Conservation (phyloP, 2,113 vertebrate species). For the Gorsachius goisagi region DNA sequence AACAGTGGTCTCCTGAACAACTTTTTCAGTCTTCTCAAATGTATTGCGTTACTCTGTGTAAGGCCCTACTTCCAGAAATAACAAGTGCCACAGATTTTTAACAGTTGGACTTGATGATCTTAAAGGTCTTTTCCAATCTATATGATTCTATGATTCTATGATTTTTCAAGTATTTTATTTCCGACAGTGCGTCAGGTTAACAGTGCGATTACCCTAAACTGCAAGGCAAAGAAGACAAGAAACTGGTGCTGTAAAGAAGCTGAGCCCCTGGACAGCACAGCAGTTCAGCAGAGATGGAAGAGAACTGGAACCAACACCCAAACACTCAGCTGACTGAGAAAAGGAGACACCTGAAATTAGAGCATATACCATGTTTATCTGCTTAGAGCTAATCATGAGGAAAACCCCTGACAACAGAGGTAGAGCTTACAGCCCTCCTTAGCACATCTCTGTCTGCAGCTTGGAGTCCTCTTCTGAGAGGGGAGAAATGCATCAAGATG, state of each 20-base stretch:
- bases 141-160: too few species aligned
- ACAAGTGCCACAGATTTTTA: neutral
- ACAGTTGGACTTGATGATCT: too few species aligned
- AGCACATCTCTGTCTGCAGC: neutral
- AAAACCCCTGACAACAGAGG: neutral
- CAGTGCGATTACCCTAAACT: neutral
- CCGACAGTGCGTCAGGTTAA: neutral
- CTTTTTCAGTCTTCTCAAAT: neutral
- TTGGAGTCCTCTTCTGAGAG: neutral
- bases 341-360: neutral
- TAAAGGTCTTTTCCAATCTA: too few species aligned
- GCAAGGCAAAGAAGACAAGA: neutral
- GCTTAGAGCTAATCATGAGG: neutral
- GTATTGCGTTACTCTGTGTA: neutral
- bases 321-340: neutral
- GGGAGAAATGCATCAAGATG: accelerated
- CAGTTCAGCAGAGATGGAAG: neutral
- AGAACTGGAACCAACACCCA: neutral
- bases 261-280: neutral
- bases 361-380: neutral
- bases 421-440: neutral
- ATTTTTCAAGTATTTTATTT: neutral
- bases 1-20: neutral
- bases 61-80: neutral
- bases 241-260: neutral